Conservation (phyloP, 2,888 invertebrate species). For the Argyresthia albistria region DNA sequence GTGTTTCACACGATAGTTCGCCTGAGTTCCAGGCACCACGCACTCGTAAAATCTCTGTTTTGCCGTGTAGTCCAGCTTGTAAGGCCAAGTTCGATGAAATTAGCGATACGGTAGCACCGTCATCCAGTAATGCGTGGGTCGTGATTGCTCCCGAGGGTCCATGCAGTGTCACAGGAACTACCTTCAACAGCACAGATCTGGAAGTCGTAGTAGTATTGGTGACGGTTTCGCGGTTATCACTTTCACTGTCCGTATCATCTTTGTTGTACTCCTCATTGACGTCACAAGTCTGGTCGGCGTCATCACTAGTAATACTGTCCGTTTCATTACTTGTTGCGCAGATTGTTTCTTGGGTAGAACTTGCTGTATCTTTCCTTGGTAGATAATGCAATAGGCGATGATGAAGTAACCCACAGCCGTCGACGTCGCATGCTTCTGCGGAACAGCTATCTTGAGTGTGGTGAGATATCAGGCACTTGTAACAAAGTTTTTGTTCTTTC, state of each 20-base stretch:
- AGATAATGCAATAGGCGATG: slow-evolving; percentile 9
- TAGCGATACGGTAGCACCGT: slow-evolving; percentile 11
- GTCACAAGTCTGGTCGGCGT: not conserved
- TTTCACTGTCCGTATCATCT: not conserved
- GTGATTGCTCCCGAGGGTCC: slow-evolving; percentile 8
- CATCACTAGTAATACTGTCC: not conserved
- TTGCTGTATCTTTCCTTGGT: not conserved
- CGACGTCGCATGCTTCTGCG: slow-evolving; percentile 13
- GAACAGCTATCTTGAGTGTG: slow-evolving; percentile 13
- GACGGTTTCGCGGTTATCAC: not conserved
- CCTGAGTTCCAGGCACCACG: not conserved
- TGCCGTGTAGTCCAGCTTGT: not conserved
- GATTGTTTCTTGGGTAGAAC: not conserved
- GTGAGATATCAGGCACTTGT: slow-evolving; percentile 12
- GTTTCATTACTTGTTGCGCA: not conserved
- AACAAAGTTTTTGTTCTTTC: slow-evolving; percentile 12
- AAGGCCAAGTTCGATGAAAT: slow-evolving; percentile 9
- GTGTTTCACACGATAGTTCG: not conserved
- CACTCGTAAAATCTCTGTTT: not conserved
- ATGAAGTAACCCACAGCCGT: slow-evolving; percentile 9
- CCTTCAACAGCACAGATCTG: slow-evolving; percentile 8
- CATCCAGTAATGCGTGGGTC: slow-evolving; percentile 11
- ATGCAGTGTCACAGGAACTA: slow-evolving; percentile 11
- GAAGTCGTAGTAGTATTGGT: not conserved
- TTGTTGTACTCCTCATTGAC: not conserved